These are phyloP conservation scores for Stenodema calcarata DNA, from an alignment of 2,888 invertebrate species.

Conservation along the genomic window DNA sequence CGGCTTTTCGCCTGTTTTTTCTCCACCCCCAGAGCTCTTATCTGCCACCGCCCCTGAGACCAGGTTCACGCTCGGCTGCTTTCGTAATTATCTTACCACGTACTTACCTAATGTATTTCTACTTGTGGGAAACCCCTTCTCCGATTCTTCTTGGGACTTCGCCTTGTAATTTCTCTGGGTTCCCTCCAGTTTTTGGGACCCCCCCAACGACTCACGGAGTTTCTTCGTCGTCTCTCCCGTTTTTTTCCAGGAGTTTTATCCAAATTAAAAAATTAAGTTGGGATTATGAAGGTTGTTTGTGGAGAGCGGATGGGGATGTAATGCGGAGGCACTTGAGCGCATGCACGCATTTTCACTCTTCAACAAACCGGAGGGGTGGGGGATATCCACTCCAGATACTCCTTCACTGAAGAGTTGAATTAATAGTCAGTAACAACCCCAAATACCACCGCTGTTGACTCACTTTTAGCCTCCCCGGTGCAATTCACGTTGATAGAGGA, in stretches of 20 bases:
- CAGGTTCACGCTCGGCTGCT: conserved; percentile 16
- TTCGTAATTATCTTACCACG: conserved; percentile 43
- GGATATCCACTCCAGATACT: not conserved
- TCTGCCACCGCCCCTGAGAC: not conserved
- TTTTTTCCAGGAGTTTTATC: not conserved
- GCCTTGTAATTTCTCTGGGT: conserved; percentile 2
- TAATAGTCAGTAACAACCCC: too few species aligned
- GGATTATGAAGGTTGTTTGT: conserved; percentile 1
- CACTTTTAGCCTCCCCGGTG: too few species aligned
- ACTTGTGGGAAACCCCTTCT: conserved; percentile 4
- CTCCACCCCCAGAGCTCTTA: not conserved
- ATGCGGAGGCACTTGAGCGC: not conserved
- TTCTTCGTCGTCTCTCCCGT: not conserved
- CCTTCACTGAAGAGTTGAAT: not conserved
- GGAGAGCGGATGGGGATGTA: not conserved
- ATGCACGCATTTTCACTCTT: conserved; percentile 4
- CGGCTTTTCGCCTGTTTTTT: not conserved
- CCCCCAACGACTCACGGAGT: not conserved
- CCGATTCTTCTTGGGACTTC: not conserved
- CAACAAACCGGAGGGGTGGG: not conserved
- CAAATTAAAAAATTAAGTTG: conserved; percentile 27
- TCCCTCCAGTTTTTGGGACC: not conserved
- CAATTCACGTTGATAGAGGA: too few species aligned
- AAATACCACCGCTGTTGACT: too few species aligned
- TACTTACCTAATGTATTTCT: conserved; percentile 44